Evolutionary conservation across 2,888 invertebrate species (phyloP), one percentile per base, ranked within the genome.

Genomic region (Pyralis farinalis): DNA sequence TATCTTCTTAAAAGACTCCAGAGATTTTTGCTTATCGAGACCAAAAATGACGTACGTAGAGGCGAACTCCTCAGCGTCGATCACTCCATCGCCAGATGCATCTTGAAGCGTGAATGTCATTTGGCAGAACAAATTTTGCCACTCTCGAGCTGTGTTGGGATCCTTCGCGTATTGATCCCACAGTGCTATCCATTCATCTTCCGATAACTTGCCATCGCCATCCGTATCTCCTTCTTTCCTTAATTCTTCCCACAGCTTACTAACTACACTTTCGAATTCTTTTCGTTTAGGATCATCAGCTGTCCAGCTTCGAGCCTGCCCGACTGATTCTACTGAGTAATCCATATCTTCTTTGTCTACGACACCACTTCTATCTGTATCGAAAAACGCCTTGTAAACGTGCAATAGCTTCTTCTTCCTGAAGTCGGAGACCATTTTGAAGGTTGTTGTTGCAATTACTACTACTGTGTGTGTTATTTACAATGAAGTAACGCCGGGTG

Each of bases 271-370:
- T 25, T 25, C 25, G 7, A 25, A 25, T 25, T 25, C 25, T 25
- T 25, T 25, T 7, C 25, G 3, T 25, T n/a, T 25, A 5, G 8
- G 8, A 25, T 25, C 25, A 25, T 25, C 25, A 25, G 25, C 25
- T 8, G 8, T 7, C 25, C 25, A 25, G 3, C 7, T 25, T 4
- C 25, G 7, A 8, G 25, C 25, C 3, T 25, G 7, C 3, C 25
- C 25, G 8, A 25, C 25, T 2, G 25, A 25, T 25, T 25, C 25
- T 2, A 25, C 25, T 8, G 25, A 25, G 7, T 25, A 25, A 25
- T 96, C 95, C 63, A 97, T 96, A 77, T 97, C 97, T 65, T 94
- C 94, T 74, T 94, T 93, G 67, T 97, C 96, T 56, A 97, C 95
- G 47, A 93, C 92, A 8, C 97, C 97, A 78, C 96, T 97, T 68